Evolutionary conservation across 2,797 vertebrate genomes (phyloP).

Genomic region (Gallinago solitaria): DNA sequence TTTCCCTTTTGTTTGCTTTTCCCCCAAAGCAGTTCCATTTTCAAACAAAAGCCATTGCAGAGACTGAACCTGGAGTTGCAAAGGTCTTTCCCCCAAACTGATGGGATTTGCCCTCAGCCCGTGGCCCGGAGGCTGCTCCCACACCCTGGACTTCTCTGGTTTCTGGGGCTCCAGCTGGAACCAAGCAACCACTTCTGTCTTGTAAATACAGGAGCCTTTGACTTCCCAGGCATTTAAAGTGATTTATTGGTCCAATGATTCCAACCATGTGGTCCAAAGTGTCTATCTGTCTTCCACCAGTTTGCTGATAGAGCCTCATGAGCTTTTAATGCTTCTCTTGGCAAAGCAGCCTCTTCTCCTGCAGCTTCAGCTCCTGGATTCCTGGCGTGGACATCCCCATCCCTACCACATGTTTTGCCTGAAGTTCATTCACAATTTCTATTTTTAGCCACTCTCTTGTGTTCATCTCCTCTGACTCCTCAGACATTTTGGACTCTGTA

Average conservation of each 20-base stretch:
- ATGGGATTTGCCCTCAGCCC: background rate
- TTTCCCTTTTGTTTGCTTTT: background rate
- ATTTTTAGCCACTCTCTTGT: background rate
- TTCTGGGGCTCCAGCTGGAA: background rate
- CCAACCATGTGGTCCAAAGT: background rate
- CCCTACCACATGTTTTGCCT: background rate
- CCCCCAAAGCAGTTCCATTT: background rate
- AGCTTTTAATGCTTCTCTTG: background rate
- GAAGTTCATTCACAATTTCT: background rate
- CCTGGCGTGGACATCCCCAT: background rate
- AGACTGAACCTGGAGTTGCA: background rate
- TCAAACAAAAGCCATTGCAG: background rate
- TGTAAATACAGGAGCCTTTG: background rate
- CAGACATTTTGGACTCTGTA: background rate
- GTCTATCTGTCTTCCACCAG: background rate
- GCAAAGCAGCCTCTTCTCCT: background rate
- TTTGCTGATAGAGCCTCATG: background rate
- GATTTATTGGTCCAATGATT: background rate
- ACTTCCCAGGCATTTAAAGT: background rate
- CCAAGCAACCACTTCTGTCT: background rate
- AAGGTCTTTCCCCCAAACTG: fast-evolving
- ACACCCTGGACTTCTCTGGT: background rate
- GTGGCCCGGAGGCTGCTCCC: background rate
- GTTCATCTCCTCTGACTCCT: background rate
- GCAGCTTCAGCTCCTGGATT: background rate